A percentile compares a stretch with the other conserved stretches of the same genome.
Evolutionary conservation across 1,140 invertebrate genomes (phyloP).

Genomic region (Drosophila trapezifrons): DNA sequence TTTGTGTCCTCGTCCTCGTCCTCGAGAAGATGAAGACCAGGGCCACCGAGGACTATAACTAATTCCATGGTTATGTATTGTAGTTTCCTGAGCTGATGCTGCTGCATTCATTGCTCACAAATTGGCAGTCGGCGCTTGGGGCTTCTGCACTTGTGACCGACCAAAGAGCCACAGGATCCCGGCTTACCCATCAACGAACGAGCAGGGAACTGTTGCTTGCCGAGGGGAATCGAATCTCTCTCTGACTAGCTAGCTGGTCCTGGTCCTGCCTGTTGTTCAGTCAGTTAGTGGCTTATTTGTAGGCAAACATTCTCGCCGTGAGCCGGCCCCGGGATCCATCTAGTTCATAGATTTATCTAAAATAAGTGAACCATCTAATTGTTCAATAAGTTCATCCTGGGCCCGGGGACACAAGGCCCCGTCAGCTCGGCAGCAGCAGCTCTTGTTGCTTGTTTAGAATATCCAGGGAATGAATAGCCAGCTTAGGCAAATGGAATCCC

Average conservation of each 20-base stretch:
- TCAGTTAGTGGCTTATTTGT: constrained; percentile 59
- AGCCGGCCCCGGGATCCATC: constrained; percentile 42
- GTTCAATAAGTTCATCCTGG: constrained; percentile 67
- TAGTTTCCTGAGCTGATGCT: constrained; percentile 64
- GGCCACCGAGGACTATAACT: constrained; percentile 56
- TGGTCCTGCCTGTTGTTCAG: constrained; percentile 33
- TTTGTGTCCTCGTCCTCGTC: constrained; percentile 35
- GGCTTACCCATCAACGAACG: constrained; percentile 6
- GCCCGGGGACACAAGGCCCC: constrained; percentile 39
- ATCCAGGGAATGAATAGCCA: constrained; percentile 78
- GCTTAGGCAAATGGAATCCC: constrained; percentile 72
- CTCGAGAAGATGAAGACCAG: constrained; percentile 22
- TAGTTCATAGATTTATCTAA: constrained; percentile 62
- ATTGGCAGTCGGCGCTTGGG: constrained; percentile 62
- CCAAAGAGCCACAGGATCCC: constrained; percentile 23
- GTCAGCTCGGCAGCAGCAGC: constrained; percentile 6
- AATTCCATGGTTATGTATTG: constrained; percentile 80
- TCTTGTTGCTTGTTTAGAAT: constrained; percentile 81
- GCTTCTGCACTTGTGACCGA: constrained; percentile 46
- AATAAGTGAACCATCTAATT: constrained; percentile 77
- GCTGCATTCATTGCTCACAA: constrained; percentile 76
- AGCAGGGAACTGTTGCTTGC: constrained; percentile 46
- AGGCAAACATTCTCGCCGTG: constrained; percentile 31
- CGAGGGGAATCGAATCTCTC: constrained; percentile 8
- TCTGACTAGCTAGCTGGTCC: neutral